phyloP scores from a whole-genome alignment of 2,113 vertebrate species.

The Callionymus lyra region DNA sequence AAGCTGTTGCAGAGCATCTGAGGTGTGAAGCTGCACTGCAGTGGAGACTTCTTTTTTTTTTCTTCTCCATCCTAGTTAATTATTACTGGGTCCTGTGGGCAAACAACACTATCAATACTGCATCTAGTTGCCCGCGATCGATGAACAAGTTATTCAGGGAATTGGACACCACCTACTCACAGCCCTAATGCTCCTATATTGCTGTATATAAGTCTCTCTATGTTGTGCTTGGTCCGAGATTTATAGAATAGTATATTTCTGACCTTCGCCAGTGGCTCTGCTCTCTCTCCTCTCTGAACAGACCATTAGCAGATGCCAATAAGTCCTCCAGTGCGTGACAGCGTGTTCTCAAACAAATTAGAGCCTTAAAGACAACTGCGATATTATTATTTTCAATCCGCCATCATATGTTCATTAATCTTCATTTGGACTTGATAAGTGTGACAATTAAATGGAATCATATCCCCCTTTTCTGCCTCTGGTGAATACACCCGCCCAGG shows the following conservation, averaged over 20 bases:
- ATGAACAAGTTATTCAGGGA: slow-evolving; percentile 59
- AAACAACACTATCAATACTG: slow-evolving; percentile 61
- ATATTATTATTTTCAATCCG: slow-evolving; percentile 61
- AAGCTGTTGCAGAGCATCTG: not conserved
- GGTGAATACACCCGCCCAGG: slow-evolving; percentile 32
- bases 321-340: slow-evolving; percentile 52
- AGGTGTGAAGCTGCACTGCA: slow-evolving; percentile 48
- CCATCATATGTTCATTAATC: slow-evolving; percentile 64
- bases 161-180: slow-evolving; percentile 21
- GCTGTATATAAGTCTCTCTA: slow-evolving; percentile 11
- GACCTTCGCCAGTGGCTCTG: no score
- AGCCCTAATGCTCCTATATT: slow-evolving; percentile 14
- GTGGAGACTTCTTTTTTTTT: slow-evolving; percentile 16
- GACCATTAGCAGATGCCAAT: slow-evolving; percentile 61
- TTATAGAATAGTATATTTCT: no score
- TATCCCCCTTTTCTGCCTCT: slow-evolving; percentile 46
- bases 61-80: slow-evolving; percentile 23
- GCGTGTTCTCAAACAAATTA: slow-evolving; percentile 62
- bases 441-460: slow-evolving; percentile 63
- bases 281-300: slow-evolving; percentile 16
- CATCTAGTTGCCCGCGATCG: slow-evolving; percentile 53
- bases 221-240: slow-evolving; percentile 1
- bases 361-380: slow-evolving; percentile 55
- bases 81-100: slow-evolving; percentile 55
- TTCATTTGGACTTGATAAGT: slow-evolving; percentile 62